phyloP scores from a whole-genome alignment of 2,797 vertebrate species.

The Galago senegalensis region DNA sequence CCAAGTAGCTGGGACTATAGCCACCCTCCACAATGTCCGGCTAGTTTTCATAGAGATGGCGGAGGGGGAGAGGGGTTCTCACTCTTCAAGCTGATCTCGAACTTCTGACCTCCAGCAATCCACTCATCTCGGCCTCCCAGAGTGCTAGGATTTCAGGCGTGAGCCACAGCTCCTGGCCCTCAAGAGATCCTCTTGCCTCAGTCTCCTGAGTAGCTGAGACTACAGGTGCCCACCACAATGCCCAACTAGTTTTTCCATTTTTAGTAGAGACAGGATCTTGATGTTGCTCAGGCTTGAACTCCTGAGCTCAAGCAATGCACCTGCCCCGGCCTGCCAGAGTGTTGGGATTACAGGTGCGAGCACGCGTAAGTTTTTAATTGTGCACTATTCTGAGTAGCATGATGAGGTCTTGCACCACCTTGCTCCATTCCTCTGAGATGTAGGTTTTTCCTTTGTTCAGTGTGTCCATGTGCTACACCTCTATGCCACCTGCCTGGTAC shows the following conservation, averaged over 20 bases:
- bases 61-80: too few species aligned
- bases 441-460: background rate
- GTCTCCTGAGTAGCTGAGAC: background rate
- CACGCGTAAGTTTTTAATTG: background rate
- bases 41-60: background rate
- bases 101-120: too few species aligned
- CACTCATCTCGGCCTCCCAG: background rate
- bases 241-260: too few species aligned
- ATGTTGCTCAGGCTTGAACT: background rate
- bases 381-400: background rate
- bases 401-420: background rate
- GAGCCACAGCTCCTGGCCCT: too few species aligned
- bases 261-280: too few species aligned
- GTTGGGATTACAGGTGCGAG: background rate
- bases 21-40: too few species aligned
- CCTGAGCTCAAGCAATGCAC: background rate
- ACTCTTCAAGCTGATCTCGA: too few species aligned
- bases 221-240: accelerated
- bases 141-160: background rate
- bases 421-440: background rate
- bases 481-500: background rate
- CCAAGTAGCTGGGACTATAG: background rate
- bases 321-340: background rate
- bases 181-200: background rate
- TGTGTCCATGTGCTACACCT: background rate